phyloP scores from a whole-genome alignment of 2,888 invertebrate genomes.

The Drosophila koepferae region DNA sequence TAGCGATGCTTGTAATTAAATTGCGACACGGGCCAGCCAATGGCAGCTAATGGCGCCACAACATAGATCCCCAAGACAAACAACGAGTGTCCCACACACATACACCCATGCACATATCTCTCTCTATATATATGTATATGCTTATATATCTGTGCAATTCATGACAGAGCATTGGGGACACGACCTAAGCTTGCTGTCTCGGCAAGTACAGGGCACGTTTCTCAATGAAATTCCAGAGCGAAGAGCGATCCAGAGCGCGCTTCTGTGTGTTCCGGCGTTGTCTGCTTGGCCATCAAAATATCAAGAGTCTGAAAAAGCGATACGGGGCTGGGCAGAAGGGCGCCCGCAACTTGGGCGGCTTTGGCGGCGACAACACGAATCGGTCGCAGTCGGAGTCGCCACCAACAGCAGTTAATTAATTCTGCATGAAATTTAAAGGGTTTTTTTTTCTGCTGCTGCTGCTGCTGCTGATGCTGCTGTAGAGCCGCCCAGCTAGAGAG shows the following conservation, averaged over 20 bases:
- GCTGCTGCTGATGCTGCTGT: background rate
- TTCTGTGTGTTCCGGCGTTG: slow-evolving; percentile 83
- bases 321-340: slow-evolving; percentile 39
- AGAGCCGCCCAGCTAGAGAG: slow-evolving; percentile 48
- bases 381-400: slow-evolving; percentile 51
- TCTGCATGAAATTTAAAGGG: slow-evolving; percentile 76
- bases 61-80: slow-evolving; percentile 72
- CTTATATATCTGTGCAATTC: slow-evolving; percentile 45
- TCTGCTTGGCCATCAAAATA: slow-evolving; percentile 80
- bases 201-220: slow-evolving; percentile 76
- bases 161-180: slow-evolving; percentile 74
- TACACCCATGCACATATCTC: slow-evolving; percentile 10
- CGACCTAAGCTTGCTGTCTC: slow-evolving; percentile 65
- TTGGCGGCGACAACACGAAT: slow-evolving; percentile 49
- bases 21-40: slow-evolving; percentile 73
- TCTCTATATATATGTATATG: background rate
- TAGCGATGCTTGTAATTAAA: slow-evolving; percentile 73
- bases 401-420: slow-evolving; percentile 82
- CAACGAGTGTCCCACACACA: slow-evolving; percentile 37
- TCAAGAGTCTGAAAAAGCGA: slow-evolving; percentile 35
- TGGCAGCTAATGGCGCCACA: slow-evolving; percentile 77
- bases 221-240: slow-evolving; percentile 80
- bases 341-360: slow-evolving; percentile 63
- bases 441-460: slow-evolving; percentile 31
- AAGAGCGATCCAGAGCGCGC: slow-evolving; percentile 55